phyloP scores from a whole-genome alignment of 2,888 invertebrate genomes.

The Hofmannophila pseudospretella region DNA sequence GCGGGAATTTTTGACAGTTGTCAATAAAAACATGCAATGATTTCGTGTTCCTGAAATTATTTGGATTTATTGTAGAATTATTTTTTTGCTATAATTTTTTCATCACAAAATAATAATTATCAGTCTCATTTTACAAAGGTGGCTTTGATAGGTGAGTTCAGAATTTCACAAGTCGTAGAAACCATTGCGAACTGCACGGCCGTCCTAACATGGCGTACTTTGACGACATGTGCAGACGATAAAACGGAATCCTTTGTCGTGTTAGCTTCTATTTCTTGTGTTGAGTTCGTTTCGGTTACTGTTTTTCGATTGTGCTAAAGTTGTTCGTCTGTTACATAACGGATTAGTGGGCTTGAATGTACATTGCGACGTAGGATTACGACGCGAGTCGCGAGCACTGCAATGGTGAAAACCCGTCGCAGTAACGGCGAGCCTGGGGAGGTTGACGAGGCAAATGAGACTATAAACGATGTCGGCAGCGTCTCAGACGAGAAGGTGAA shows the following conservation, averaged over 20 bases:
- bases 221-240: constrained; percentile 70
- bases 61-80: constrained; percentile 24
- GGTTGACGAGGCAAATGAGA: constrained; percentile 68
- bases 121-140: constrained; percentile 27
- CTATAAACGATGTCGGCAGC: constrained; percentile 68
- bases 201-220: constrained; percentile 68
- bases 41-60: constrained; percentile 36
- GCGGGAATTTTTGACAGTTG: constrained; percentile 72
- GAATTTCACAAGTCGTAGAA: constrained; percentile 31
- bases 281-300: constrained; percentile 30
- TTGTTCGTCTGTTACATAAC: constrained; percentile 49
- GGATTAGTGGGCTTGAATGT: constrained; percentile 34
- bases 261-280: constrained; percentile 45
- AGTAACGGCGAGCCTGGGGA: constrained; percentile 75
- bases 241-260: constrained; percentile 63
- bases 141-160: constrained; percentile 52
- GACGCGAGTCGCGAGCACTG: constrained; percentile 26
- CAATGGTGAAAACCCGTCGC: constrained; percentile 77
- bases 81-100: constrained; percentile 14
- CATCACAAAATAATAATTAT: constrained; percentile 16
- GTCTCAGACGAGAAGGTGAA: constrained; percentile 74
- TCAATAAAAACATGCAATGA: constrained; percentile 66
- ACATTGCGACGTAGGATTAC: not conserved
- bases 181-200: constrained; percentile 33
- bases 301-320: constrained; percentile 41